A percentile compares a stretch with the other conserved stretches of the same genome.
phyloP scores from a whole-genome alignment of 2,797 vertebrate species.

The Cossypha polioptera region DNA sequence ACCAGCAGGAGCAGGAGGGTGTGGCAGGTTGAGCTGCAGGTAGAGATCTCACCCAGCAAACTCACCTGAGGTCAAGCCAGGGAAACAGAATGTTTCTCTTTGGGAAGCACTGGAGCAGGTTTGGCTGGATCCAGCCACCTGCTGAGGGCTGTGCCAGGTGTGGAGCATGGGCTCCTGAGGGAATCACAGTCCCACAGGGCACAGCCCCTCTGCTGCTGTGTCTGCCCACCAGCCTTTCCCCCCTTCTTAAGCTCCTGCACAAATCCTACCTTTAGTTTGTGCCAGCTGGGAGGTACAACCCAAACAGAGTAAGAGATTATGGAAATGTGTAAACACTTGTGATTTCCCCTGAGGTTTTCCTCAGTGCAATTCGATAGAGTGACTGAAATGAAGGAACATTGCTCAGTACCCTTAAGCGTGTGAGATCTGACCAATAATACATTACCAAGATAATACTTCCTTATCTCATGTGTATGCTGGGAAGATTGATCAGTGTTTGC shows the following conservation, averaged over 20 bases:
- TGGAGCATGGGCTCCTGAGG: fast-evolving
- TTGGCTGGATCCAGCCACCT: not conserved
- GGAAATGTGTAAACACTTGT: not conserved
- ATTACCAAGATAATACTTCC: not conserved
- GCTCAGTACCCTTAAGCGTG: not conserved
- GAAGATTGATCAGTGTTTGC: constrained; percentile 39
- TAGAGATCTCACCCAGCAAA: not conserved
- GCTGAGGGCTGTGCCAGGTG: not conserved
- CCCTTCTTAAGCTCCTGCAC: not conserved
- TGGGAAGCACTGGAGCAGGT: fast-evolving
- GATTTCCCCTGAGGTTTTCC: not conserved
- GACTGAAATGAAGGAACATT: not conserved
- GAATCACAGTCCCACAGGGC: not conserved
- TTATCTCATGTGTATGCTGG: not conserved
- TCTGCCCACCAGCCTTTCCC: not conserved
- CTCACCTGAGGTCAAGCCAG: not conserved
- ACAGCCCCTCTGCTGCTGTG: not conserved
- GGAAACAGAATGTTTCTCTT: too few relatives aligned
- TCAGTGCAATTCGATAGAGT: not conserved
- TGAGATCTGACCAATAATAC: constrained; percentile 7
- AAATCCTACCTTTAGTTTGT: not conserved
- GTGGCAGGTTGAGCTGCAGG: not conserved
- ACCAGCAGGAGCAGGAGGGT: not conserved
- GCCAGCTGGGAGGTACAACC: not conserved
- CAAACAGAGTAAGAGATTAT: not conserved